Evolutionary conservation across 2,113 vertebrate genomes (phyloP).

Genomic region (Neolamprologus longior): DNA sequence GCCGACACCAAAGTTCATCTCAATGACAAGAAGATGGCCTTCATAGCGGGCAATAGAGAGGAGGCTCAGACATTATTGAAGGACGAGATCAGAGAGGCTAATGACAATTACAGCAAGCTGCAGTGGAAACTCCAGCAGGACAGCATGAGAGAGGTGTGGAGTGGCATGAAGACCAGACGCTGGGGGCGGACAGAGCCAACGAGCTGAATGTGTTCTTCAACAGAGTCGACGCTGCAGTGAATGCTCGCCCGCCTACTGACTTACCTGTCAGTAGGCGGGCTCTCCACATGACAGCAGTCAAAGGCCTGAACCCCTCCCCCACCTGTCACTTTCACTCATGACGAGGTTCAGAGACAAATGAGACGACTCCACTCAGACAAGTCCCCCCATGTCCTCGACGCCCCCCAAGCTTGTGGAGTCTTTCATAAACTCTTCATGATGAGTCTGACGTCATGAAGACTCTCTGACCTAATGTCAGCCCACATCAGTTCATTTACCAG

Average conservation of each 20-base stretch:
- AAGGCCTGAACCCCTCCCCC: no score
- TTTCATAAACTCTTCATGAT: fast-evolving
- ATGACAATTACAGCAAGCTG: neutral
- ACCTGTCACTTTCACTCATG: no score
- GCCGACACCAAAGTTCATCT: neutral
- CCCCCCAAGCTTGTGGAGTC: neutral
- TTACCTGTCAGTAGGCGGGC: no score
- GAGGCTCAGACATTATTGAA: neutral
- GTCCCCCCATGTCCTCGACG: neutral
- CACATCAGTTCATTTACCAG: neutral
- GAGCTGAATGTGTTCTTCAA: neutral
- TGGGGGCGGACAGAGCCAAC: neutral
- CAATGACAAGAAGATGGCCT: neutral
- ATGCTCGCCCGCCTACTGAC: no score
- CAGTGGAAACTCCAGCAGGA: no score
- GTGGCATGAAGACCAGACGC: neutral
- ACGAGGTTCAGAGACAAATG: neutral
- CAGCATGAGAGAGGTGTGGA: neutral
- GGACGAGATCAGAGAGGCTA: neutral
- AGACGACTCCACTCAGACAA: neutral
- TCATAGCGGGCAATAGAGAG: fast-evolving
- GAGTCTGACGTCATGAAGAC: neutral
- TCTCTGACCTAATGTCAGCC: neutral
- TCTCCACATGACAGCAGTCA: neutral
- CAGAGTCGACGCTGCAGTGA: neutral